Base-by-base conservation (phyloP, 1,140 invertebrate genomes). In the Heliconius hewitsoni region DNA sequence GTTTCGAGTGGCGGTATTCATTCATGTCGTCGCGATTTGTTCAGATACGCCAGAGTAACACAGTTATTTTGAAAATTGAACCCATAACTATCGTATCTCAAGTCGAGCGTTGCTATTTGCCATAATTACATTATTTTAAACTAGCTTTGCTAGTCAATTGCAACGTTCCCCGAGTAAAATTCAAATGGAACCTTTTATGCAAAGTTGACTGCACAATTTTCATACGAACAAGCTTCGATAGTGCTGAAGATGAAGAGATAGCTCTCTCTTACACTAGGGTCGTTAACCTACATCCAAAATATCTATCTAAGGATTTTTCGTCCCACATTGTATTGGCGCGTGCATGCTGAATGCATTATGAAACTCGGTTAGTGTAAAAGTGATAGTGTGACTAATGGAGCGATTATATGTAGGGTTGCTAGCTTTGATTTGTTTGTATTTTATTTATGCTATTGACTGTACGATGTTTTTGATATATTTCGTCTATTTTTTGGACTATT, bases 381-480 rank as follows among this genome's bases (percentile, higher is more conserved):
- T 82, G 84, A 85, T 84, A 85, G 84, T 83, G 82, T 79, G 75
- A 81, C 81, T 82, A 83, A 82, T 83, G 82, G 76, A 73, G 8
- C 81, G 77, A 75, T 82, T 77, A 60, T 74, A 23, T 60, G 8
- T n/a, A 66, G 79, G 79, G 74, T 73, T 80, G n/a, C 8, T 52
- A 55, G 6, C 30, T 11, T 42, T 77, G 23, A 37, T 52, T 52
- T 60, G 39, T 73, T 73, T 73, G 19, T n/a, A 55, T 55, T 0
- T n/a, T 19, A 23, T 57, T 57, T 57, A n/a, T 18, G 8, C 1
- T n/a, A 57, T 39, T 39, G 46, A 52, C 50, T 74, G 13, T 74
- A 34, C 1, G 6, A 23, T 57, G n/a, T 57, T 57, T 57, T 57
- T 9, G 8, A 57, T 57, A n/a, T 23, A 57, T 57, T 3, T 57